Evolutionary conservation across 2,888 invertebrate genomes (phyloP).

Genomic region (Agriopis aurantiaria): DNA sequence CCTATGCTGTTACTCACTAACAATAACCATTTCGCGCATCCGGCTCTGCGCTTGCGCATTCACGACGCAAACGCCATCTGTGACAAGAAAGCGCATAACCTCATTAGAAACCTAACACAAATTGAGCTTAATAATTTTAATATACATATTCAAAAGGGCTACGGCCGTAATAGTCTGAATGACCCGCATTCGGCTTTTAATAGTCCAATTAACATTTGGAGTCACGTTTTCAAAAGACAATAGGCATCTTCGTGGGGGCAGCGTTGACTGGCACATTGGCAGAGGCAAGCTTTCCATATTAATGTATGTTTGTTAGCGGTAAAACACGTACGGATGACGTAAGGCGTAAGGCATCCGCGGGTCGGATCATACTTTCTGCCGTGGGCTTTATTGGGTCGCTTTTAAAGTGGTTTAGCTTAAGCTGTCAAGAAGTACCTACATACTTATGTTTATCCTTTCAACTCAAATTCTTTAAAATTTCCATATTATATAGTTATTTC

Average conservation of each 20-base stretch:
- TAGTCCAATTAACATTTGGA: constrained; percentile 85
- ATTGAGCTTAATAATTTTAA: constrained; percentile 85
- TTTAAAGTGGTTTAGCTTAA: constrained; percentile 15
- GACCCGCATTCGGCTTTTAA: constrained; percentile 86
- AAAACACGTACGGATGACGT: constrained; percentile 83
- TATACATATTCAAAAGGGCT: constrained; percentile 87
- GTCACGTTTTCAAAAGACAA: constrained; percentile 86
- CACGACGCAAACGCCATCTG: constrained; percentile 77
- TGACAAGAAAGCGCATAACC: constrained; percentile 87
- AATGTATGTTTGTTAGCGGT: constrained; percentile 86
- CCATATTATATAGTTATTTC: too few species aligned
- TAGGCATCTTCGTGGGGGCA: constrained; percentile 85
- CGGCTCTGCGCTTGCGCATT: constrained; percentile 81
- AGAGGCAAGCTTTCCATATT: constrained; percentile 83
- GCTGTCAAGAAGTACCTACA: background rate
- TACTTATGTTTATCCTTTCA: background rate
- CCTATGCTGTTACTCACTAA: constrained; percentile 59
- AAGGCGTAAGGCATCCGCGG: constrained; percentile 73
- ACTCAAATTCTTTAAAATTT: background rate
- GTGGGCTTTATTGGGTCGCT: constrained; percentile 56
- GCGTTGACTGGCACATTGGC: constrained; percentile 83
- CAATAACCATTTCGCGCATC: constrained; percentile 84
- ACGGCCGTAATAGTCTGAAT: constrained; percentile 81
- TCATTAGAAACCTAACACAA: constrained; percentile 85
- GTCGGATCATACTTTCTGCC: constrained; percentile 65